Evolutionary conservation across 2,797 vertebrate species (phyloP).

Genomic region (Cyclopterus lumpus): DNA sequence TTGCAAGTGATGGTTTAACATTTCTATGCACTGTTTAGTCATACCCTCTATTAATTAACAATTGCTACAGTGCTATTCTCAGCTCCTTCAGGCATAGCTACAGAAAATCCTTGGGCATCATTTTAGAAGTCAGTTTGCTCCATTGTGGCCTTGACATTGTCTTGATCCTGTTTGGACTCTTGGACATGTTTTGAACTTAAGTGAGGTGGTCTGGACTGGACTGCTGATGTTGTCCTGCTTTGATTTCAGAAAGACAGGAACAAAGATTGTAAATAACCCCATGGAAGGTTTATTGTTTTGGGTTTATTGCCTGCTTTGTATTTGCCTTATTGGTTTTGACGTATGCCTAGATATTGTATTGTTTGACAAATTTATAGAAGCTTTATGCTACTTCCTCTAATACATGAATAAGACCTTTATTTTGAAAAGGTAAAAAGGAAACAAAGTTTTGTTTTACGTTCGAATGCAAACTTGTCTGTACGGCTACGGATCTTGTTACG

Average conservation of each 20-base stretch:
- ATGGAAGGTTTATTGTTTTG: too few species aligned
- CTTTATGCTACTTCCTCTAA: too few species aligned
- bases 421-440: too few species aligned
- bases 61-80: not conserved
- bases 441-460: too few species aligned
- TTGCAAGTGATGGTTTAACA: too few species aligned
- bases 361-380: too few species aligned
- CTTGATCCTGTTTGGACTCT: not conserved
- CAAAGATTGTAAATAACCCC: not conserved
- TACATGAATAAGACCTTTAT: too few species aligned
- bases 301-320: too few species aligned
- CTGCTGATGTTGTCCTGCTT: not conserved
- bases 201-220: not conserved
- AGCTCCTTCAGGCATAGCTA: not conserved
- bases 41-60: not conserved
- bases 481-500: too few species aligned
- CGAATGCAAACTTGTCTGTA: too few species aligned
- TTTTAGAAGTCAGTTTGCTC: not conserved
- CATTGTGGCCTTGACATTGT: not conserved
- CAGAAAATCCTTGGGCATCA: not conserved
- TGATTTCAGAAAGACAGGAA: slow-evolving; percentile 23
- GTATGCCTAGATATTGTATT: too few species aligned
- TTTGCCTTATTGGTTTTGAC: too few species aligned
- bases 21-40: not conserved
- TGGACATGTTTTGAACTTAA: not conserved